phyloP scores from a whole-genome alignment of 2,888 invertebrate species.

The Sesia bembeciformis region DNA sequence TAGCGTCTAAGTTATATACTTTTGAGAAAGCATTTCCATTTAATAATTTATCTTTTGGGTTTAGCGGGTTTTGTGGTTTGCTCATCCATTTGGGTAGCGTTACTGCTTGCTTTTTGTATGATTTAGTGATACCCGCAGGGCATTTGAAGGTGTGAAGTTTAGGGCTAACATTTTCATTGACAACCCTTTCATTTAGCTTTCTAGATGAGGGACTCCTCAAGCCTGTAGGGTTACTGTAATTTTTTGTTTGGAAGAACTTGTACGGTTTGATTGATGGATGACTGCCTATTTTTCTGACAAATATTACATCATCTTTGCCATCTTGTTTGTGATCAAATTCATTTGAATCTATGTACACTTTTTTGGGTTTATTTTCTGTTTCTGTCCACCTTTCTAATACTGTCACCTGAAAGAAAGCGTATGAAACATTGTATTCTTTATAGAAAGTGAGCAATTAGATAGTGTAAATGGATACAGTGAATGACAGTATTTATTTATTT shows the following conservation, averaged over 20 bases:
- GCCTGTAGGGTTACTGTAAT: conserved; percentile 13
- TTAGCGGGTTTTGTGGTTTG: conserved; percentile 27
- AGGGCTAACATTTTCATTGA: conserved; percentile 16
- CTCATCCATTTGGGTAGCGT: conserved; percentile 47
- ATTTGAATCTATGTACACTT: conserved; percentile 47
- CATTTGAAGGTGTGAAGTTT: conserved; percentile 41
- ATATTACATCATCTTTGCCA: conserved; percentile 46
- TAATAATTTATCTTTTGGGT: conserved; percentile 34
- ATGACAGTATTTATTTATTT: too few relatives aligned
- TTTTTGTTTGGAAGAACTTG: conserved; percentile 34
- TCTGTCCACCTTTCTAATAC: conserved; percentile 39
- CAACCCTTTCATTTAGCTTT: conserved; percentile 2
- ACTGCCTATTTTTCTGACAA: conserved; percentile 43
- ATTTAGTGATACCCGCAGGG: conserved; percentile 48
- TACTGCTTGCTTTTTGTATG: conserved; percentile 41
- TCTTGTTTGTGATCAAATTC: conserved; percentile 31
- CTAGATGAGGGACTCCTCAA: background rate
- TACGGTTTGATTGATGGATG: conserved; percentile 40
- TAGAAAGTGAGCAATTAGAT: background rate
- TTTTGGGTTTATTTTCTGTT: conserved; percentile 27
- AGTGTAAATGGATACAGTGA: too few relatives aligned
- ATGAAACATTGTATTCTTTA: background rate
- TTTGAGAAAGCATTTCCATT: conserved; percentile 58
- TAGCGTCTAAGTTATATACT: conserved; percentile 73
- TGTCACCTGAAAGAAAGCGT: conserved; percentile 34